Evolutionary conservation across 1,140 invertebrate species (phyloP), one percentile per base, ranked within the genome.

Genomic region (Rhagoletis zephyria): DNA sequence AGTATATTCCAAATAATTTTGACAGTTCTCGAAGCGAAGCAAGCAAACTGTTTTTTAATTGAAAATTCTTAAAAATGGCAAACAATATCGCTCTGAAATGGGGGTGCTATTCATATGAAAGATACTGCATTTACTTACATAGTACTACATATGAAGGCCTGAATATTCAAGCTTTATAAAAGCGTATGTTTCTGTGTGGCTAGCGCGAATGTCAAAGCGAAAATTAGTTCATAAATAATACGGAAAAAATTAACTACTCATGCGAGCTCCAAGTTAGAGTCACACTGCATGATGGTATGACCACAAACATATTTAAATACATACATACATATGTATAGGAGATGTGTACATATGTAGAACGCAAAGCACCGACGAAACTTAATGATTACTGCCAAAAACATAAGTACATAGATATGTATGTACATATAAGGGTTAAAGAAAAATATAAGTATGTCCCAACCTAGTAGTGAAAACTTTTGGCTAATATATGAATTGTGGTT

Each of bases 171-270:
- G 30, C 30, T 30, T 30, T 0, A 56, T 10, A 56, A 56, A 10
- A 56, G 51, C 51, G 10, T 56, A 56, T 56, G 51, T 10, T 56
- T 56, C 51, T 10, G 51, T 7, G 5, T 56, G 51, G 51, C 10
- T 56, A 10, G 30, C 10, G 30, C 42, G 65, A 67, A 40, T 40
- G 65, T 67, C 65, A 67, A 67, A 67, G 30, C 65, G 65, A 67
- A 67, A 67, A 67, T 67, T 67, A 30, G 30, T 67, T 30, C 65
- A 67, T 67, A 67, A 67, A 67, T 67, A 67, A 67, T 67, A 40
- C 65, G 3, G 7, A 67, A n/a, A 30, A 67, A 67, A 42, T 67
- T 67, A 67, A 42, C 65, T 42, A 40, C 65, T 67, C 65, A 42
- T 42, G 65, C 30, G 65, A 63, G 1, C 51, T 10, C 51, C 51